A percentile compares a stretch with the other conserved stretches of the same genome.
phyloP scores from a whole-genome alignment of 30 jellyfish, hydroid and myxozoan genomes.

The Sanderia malayensis region DNA sequence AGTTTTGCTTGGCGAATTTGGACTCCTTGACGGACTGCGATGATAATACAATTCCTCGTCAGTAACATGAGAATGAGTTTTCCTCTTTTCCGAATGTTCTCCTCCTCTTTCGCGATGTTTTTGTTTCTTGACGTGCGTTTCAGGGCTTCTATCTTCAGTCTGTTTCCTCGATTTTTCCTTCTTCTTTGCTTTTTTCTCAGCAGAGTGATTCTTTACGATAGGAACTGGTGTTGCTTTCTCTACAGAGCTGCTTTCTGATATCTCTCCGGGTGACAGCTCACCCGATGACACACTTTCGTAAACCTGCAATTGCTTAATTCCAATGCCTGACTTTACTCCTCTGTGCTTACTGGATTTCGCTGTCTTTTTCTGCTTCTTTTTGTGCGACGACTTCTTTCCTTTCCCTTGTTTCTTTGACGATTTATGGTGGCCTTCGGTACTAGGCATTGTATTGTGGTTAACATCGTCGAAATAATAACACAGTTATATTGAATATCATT shows the following conservation, averaged over 20 bases:
- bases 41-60: conserved; percentile 11
- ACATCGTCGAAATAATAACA: conserved; percentile 62
- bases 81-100: neutral
- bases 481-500: conserved; percentile 27
- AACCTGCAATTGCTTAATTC: conserved; percentile 66
- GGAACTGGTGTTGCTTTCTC: conserved; percentile 18
- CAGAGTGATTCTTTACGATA: conserved; percentile 14
- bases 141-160: conserved; percentile 22
- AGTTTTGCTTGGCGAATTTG: conserved; percentile 27
- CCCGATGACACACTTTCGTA: conserved; percentile 77
- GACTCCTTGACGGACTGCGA: conserved; percentile 17
- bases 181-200: conserved; percentile 48
- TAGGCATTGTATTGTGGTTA: conserved; percentile 77
- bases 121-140: conserved; percentile 13
- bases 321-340: conserved; percentile 37
- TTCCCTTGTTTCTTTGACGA: conserved; percentile 43
- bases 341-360: conserved; percentile 45
- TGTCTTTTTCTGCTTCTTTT: conserved; percentile 68
- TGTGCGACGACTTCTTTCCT: conserved; percentile 45
- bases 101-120: conserved; percentile 27
- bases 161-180: conserved; percentile 34
- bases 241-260: conserved; percentile 50
- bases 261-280: conserved; percentile 62
- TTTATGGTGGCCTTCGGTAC: conserved; percentile 72
- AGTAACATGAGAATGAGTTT: conserved; percentile 5